Percentiles rank a stretch among this genome's conserved stretches.
Conservation (phyloP, 64 coral and sea anemone species). For the Dendrophyllia cribrosa region DNA sequence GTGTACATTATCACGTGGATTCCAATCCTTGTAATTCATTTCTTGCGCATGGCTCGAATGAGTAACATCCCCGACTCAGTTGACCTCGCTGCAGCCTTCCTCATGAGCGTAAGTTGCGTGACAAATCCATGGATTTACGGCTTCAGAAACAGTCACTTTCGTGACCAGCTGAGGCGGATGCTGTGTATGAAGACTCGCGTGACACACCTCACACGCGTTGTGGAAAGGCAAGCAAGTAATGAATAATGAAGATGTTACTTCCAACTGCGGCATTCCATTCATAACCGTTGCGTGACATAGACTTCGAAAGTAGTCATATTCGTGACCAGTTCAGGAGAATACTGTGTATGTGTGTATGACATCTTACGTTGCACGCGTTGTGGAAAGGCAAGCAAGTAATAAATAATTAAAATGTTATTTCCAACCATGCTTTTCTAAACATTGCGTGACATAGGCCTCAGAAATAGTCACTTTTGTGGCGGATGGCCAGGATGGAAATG, state of each 20-base stretch:
- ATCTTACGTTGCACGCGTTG: not conserved
- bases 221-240: constrained; percentile 6
- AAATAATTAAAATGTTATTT: not conserved
- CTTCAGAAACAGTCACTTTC: constrained; percentile 78
- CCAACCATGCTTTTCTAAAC: constrained; percentile 55
- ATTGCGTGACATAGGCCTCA: constrained; percentile 85
- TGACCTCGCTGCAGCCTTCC: constrained; percentile 76
- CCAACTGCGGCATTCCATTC: constrained; percentile 58
- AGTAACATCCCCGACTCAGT: constrained; percentile 63
- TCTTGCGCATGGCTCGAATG: constrained; percentile 72
- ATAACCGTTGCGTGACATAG: constrained; percentile 82
- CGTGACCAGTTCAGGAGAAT: constrained; percentile 66
- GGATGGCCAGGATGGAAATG: too few relatives aligned
- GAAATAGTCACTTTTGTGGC: constrained; percentile 71
- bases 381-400: constrained; percentile 10
- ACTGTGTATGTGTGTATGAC: constrained; percentile 71
- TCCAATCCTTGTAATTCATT: constrained; percentile 80
- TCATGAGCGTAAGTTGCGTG: constrained; percentile 79
- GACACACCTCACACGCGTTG: not conserved
- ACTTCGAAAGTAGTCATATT: constrained; percentile 75
- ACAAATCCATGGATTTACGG: constrained; percentile 95
- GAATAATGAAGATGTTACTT: not conserved
- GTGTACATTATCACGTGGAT: constrained; percentile 91
- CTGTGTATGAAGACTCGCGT: constrained; percentile 45
- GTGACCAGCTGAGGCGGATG: constrained; percentile 64